phyloP scores from a whole-genome alignment of 2,888 invertebrate genomes.

The Habrosyne pyritoides region DNA sequence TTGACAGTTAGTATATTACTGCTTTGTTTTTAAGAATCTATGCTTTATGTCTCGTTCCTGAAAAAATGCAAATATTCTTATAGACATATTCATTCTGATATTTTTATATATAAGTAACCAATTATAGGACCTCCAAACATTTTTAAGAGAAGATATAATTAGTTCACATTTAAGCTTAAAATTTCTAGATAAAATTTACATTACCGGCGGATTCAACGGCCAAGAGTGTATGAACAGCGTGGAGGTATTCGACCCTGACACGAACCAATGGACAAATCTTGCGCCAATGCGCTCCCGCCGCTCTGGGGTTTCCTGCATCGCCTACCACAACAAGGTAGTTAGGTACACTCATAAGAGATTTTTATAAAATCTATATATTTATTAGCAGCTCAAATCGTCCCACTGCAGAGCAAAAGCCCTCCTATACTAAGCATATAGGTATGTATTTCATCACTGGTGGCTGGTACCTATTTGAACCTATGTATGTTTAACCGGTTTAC shows the following conservation, averaged over 20 bases:
- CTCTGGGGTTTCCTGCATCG: conserved; percentile 95
- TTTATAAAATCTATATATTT: conserved; percentile 8
- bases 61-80: too few relatives aligned
- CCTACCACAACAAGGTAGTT: conserved; percentile 89
- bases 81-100: too few relatives aligned
- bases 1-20: conserved; percentile 84
- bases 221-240: conserved; percentile 94
- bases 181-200: conserved; percentile 87
- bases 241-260: conserved; percentile 90
- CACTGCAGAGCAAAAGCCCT: too few relatives aligned
- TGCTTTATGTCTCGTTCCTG: too few relatives aligned
- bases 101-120: background rate
- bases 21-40: background rate
- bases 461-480: too few relatives aligned
- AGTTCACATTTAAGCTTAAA: background rate
- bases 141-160: background rate
- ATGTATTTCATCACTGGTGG: too few relatives aligned
- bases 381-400: too few relatives aligned
- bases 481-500: too few relatives aligned
- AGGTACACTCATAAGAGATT: conserved; percentile 49
- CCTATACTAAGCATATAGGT: too few relatives aligned
- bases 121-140: background rate
- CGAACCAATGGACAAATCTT: conserved; percentile 93
- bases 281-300: conserved; percentile 91
- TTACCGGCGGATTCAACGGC: conserved; percentile 96